phyloP scores from a whole-genome alignment of 2,888 invertebrate genomes.

The Troides aeacus region DNA sequence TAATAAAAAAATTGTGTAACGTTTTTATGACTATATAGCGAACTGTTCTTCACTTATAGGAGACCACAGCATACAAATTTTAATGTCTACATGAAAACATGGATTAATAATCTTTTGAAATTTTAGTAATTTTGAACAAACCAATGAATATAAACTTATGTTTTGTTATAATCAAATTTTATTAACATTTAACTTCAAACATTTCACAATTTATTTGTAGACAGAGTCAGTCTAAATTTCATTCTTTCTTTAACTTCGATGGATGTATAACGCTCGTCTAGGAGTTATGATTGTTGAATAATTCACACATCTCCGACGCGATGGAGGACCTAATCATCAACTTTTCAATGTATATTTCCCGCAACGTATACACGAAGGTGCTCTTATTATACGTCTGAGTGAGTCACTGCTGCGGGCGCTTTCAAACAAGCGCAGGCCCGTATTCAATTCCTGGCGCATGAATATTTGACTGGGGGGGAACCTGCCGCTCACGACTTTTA shows the following conservation, averaged over 20 bases:
- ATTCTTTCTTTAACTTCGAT: background rate
- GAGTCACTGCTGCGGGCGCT: conserved; percentile 22
- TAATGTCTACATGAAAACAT: too few relatives aligned
- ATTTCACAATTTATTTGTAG: background rate
- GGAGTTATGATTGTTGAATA: conserved; percentile 14
- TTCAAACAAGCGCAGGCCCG: conserved; percentile 17
- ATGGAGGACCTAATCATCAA: conserved; percentile 27
- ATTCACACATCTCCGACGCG: conserved; percentile 12
- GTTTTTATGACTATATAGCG: too few relatives aligned
- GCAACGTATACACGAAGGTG: conserved; percentile 24
- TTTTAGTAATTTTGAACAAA: background rate
- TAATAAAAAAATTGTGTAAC: too few relatives aligned
- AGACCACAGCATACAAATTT: too few relatives aligned
- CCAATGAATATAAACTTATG: background rate
- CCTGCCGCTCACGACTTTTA: conserved; percentile 21
- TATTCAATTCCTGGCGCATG: conserved; percentile 38
- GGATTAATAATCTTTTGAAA: too few relatives aligned
- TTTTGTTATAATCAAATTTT: background rate
- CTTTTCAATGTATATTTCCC: conserved; percentile 27
- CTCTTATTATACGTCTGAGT: conserved; percentile 26
- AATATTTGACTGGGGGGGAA: conserved; percentile 39
- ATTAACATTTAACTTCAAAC: background rate
- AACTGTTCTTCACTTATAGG: too few relatives aligned
- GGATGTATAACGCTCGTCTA: background rate
- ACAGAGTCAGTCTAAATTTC: background rate